phyloP scores from a whole-genome alignment of 2,888 invertebrate genomes.

The Chrysina gloriosa region DNA sequence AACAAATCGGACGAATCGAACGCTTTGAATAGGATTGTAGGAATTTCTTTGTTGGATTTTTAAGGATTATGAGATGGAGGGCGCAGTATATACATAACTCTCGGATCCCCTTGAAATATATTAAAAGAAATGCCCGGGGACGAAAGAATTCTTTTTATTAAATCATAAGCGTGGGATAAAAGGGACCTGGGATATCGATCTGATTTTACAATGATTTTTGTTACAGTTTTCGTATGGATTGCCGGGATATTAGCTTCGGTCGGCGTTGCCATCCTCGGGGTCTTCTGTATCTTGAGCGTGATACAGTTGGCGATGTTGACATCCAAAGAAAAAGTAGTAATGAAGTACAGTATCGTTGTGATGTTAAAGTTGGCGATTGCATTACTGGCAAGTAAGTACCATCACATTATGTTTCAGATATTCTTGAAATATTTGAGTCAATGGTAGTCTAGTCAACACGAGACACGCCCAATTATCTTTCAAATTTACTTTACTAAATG shows the following conservation, averaged over 20 bases:
- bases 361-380: constrained; percentile 83
- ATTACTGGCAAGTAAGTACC: constrained; percentile 79
- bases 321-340: constrained; percentile 82
- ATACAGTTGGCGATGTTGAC: constrained; percentile 90
- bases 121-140: background rate
- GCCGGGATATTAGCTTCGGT: constrained; percentile 84
- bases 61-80: background rate
- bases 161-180: no score
- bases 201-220: constrained; percentile 38
- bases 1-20: no score
- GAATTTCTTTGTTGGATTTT: background rate
- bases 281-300: constrained; percentile 83
- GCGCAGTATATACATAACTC: background rate
- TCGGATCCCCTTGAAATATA: background rate
- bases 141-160: no score
- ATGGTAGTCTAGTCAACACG: no score
- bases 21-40: background rate
- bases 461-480: no score
- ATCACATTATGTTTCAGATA: no score
- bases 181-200: no score
- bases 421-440: no score
- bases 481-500: no score
- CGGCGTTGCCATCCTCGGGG: constrained; percentile 78
- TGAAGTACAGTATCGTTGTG: constrained; percentile 82
- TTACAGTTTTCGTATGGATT: constrained; percentile 83